Base-by-base conservation (phyloP, 2,797 vertebrate species). In the Malacoraja senta region DNA sequence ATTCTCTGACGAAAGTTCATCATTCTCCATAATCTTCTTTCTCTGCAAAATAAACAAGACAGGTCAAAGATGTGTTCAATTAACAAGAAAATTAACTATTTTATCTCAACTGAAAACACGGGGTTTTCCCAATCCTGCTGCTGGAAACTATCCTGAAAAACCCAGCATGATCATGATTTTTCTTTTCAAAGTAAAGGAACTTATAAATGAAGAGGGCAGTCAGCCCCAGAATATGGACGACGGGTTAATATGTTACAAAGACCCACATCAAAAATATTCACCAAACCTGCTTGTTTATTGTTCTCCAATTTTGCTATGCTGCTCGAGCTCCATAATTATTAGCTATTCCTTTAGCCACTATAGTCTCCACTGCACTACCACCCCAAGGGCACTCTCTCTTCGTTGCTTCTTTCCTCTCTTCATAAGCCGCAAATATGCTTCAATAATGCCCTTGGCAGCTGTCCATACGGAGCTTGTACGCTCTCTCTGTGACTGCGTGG, bases 1-100 rank as follows among this genome's bases (percentile, higher is more conserved):
- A 99, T 98, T 97, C 98, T 96, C 97, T 99, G 98, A 93, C 98
- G 98, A 97, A 99, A 99, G 97, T 99, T 99, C 98, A 99, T 99
- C 98, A 99, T 99, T 98, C 98, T 99, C 98, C 98, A 99, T 99
- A 96, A 98, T 99, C 97, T 96, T 96, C 94, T 65, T 63, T 65
- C 76, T 71, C 81, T 97, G 95, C 1, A 94, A 95, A 53, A 32
- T 38, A 93, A 94, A 94, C 93, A 24, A 1, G 0, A 84, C 2
- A 9, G 93, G 71, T 95, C 77, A 95, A 78, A 21, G 80, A 61
- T 53, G 83, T 26, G 0, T 71, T 61, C 32, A 79, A n/a, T 71
- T 93, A 71, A 44, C 77, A 24, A 26, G 0, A 0, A 71, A 6
- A 8, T 38, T 38, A n/a, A 26, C 10, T 0, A 65, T 90, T 38